These are phyloP conservation scores for Podabrus alpinus DNA, from an alignment of 2,888 invertebrate genomes.

Conservation along the genomic window DNA sequence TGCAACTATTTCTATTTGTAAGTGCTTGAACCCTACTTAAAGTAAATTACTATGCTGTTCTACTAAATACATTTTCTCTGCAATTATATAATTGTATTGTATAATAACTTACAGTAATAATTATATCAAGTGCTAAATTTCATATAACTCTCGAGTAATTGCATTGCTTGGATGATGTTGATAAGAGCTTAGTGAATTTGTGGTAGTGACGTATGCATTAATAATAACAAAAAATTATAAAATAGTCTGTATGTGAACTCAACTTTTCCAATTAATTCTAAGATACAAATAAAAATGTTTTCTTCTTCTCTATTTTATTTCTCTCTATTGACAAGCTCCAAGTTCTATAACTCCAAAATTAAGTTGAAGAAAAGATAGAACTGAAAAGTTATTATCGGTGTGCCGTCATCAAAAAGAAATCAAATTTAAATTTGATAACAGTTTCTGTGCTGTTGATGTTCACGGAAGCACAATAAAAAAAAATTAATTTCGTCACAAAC, in stretches of 20 bases:
- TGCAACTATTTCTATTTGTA: neutral
- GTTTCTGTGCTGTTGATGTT: no score
- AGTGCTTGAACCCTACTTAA: neutral
- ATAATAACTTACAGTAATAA: neutral
- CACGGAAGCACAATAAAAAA: no score
- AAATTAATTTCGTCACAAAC: no score
- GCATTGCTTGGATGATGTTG: neutral
- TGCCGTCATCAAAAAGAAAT: no score
- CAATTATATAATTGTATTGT: neutral
- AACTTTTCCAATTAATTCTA: neutral
- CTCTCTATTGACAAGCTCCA: no score
- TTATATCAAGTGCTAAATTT: neutral
- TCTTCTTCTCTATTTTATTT: no score
- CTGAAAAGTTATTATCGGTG: no score
- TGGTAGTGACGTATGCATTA: neutral
- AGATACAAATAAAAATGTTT: no score
- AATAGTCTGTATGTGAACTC: neutral
- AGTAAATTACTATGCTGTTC: neutral
- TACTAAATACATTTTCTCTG: neutral
- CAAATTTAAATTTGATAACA: no score
- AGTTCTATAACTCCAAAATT: no score
- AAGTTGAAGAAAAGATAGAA: no score
- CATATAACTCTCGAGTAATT: neutral
- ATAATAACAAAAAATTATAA: neutral
- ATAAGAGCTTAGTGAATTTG: neutral